Evolutionary conservation across 2,888 invertebrate species (phyloP), one percentile per base, ranked within the genome.

Genomic region (Terebella lapidaria): DNA sequence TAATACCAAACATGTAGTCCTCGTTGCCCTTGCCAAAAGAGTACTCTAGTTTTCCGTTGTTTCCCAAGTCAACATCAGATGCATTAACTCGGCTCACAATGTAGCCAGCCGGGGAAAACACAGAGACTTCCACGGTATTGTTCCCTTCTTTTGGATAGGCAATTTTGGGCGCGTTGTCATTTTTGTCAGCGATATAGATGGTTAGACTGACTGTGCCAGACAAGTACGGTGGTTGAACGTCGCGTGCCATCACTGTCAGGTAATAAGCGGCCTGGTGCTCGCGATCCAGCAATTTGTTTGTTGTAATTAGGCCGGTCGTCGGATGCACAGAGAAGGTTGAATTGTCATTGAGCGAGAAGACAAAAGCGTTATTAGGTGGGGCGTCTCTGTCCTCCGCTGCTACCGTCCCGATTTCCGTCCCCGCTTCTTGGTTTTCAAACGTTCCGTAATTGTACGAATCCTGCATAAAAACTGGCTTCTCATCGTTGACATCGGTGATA

Each of bases 241-340:
- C 65, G 22, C 27, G 53, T 25, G 65, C 67, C 18, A 59, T 45
- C 20, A 66, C 61, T 10, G 46, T 46, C n/a, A 67, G 52, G 54
- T 64, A 52, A 55, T 62, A 67, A n/a, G 57, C 55, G 0, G 62
- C 58, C 24, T 57, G 45, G 25, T 55, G 54, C 47, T 67, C 67
- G 20, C 67, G 57, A 56, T 67, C 66, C 47, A 67, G 59, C 15
- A 29, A 18, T 15, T 26, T 35, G 4, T 89, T 88, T 0, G 95
- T 95, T 2, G 88, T 89, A 0, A 96, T 88, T 10, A 89, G 85
- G 0, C 95, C 96, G 0, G 89, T 87, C 56, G 88, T 85, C 0
- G 90, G 83, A 77, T 95, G 92, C 57, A 96, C 89, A 30, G n/a
- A 28, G 29, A 30, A 54, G 15, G 22, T 15, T 25, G 29, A 35